Conservation (phyloP, 2,888 invertebrate species). For the Hecatera dysodea region DNA sequence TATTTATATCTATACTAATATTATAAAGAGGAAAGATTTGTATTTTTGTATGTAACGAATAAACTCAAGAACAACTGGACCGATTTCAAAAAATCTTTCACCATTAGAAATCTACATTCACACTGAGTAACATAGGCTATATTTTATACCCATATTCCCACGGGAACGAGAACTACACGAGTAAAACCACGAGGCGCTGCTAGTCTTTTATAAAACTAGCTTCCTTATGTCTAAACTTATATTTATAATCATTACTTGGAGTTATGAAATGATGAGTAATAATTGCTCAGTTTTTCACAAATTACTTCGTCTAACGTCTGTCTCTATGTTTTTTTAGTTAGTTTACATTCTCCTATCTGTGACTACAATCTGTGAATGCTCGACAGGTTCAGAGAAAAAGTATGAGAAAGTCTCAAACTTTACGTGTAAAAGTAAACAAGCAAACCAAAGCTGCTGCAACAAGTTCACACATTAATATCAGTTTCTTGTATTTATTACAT, state of each 20-base stretch:
- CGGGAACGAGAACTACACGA: too few species aligned
- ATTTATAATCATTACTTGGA: not conserved
- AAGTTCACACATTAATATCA: slow-evolving; percentile 59
- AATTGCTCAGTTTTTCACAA: not conserved
- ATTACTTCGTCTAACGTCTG: not conserved
- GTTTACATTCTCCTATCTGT: not conserved
- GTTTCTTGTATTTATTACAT: slow-evolving; percentile 49
- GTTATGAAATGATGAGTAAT: not conserved
- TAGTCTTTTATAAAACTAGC: too few species aligned
- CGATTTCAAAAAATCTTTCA: too few species aligned
- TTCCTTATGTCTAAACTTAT: not conserved
- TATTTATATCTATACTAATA: too few species aligned
- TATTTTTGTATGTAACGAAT: too few species aligned
- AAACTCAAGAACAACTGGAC: too few species aligned
- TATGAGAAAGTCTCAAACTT: slow-evolving; percentile 51
- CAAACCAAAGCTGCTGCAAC: slow-evolving; percentile 23
- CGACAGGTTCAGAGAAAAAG: slow-evolving; percentile 40
- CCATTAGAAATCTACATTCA: too few species aligned
- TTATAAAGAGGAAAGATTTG: too few species aligned
- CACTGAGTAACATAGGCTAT: too few species aligned
- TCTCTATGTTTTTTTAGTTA: too few species aligned
- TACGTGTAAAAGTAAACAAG: slow-evolving; percentile 21
- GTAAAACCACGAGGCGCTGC: too few species aligned
- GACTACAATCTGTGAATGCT: not conserved
- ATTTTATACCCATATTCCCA: too few species aligned